Evolutionary conservation across 2,113 vertebrate species (phyloP), one percentile per base, ranked within the genome.

Genomic region (Phycodurus eques): DNA sequence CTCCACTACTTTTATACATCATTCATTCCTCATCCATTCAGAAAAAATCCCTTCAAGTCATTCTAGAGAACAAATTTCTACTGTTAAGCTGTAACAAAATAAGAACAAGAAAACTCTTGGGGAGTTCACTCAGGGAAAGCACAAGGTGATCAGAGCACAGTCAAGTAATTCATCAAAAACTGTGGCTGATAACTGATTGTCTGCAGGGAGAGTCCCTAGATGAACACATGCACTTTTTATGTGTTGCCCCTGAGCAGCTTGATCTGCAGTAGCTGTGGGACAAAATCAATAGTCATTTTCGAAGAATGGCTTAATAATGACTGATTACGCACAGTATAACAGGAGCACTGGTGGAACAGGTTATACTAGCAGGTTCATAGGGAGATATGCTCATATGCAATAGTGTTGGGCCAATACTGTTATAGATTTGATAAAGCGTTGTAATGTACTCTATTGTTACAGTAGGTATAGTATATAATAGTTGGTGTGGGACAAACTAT

Each of bases 271-370:
- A 6, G 22, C 76, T 67, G 33, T 13, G 59, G 78, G 67, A 77
- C 60, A 79, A 72, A 86, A 88, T 89, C 88, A 84, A 89, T 89
- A 85, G 71, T 80, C 70, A 78, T 88, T 84, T 84, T 63, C 72
- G 73, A 77, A 84, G 84, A 81, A 81, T 79, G 81, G 84, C 80
- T 85, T 79, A 84, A 83, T 88, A 83, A 88, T 87, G 83, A 86
- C 62, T 73, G 72, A 78, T 80, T 79, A 78, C 10, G 10, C 56
- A 59, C 56, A 59, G 53, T 7, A 10, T 76, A 64, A 35, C 67
- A 44, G 59, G 66, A 64, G 69, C 76, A 67, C 33, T 62, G 54
- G 4, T 22, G 53, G 67, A 72, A 56, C 39, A 72, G 72, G 77
- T 77, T 75, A 81, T 46, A 66, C 33, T 3, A 17, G 31, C 35